phyloP scores from a whole-genome alignment of 2,797 vertebrate genomes.

The Melanotaenia boesemani region DNA sequence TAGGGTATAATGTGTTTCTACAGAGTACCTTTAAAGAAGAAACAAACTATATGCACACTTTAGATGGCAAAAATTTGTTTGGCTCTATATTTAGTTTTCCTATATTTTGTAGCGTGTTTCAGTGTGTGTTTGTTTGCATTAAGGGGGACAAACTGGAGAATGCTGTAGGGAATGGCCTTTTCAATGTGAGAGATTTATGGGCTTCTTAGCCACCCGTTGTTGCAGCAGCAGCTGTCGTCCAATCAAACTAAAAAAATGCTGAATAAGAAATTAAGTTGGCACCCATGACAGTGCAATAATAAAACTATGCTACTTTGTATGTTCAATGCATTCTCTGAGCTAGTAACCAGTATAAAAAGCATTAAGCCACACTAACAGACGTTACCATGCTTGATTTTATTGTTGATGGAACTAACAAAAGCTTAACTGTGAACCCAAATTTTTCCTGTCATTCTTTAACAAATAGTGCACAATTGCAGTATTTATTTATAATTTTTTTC shows the following conservation, averaged over 20 bases:
- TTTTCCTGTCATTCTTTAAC: too few relatives aligned
- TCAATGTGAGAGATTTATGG: slow-evolving; percentile 33
- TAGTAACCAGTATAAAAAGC: not conserved
- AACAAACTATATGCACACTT: not conserved
- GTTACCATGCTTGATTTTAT: not conserved
- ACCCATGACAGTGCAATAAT: not conserved
- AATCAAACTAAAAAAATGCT: slow-evolving; percentile 18
- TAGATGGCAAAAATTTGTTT: not conserved
- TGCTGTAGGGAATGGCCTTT: slow-evolving; percentile 41
- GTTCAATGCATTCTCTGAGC: not conserved
- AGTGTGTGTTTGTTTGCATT: slow-evolving; percentile 14
- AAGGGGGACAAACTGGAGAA: slow-evolving; percentile 12
- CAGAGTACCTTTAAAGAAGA: not conserved
- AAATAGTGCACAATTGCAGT: too few relatives aligned
- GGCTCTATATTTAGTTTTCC: not conserved
- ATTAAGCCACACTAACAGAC: not conserved
- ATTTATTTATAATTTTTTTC: too few relatives aligned
- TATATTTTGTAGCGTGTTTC: not conserved
- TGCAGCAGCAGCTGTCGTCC: slow-evolving; percentile 10
- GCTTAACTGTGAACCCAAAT: not conserved
- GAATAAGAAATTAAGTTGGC: slow-evolving; percentile 5
- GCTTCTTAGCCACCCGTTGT: slow-evolving; percentile 25
- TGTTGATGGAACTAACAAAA: not conserved
- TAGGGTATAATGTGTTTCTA: too few relatives aligned
- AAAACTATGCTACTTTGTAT: not conserved